Conservation (phyloP, 2,797 vertebrate genomes). For the Urophycis tenuis region DNA sequence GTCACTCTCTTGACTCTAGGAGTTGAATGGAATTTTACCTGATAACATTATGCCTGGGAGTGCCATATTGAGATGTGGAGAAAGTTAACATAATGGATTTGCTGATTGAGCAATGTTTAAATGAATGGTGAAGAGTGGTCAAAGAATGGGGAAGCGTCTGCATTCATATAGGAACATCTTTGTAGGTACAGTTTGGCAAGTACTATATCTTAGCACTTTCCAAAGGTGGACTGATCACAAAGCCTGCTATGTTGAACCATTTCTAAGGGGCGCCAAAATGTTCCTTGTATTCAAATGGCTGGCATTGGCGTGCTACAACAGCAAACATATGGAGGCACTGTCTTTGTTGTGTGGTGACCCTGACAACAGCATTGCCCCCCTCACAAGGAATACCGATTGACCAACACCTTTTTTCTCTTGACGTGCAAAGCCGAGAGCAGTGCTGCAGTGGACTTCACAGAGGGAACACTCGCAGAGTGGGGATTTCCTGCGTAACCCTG, state of each 20-base stretch:
- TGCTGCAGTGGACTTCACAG: background rate
- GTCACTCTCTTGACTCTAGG: constrained; percentile 27
- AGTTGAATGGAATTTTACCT: constrained; percentile 49
- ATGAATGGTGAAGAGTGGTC: constrained; percentile 1
- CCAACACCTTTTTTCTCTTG: background rate
- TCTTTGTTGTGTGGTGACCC: no score
- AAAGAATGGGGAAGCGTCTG: no score
- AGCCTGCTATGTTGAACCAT: no score
- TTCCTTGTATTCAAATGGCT: no score
- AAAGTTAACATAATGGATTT: constrained; percentile 27
- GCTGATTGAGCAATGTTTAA: background rate
- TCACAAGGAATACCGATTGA: no score
- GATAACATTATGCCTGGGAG: constrained; percentile 21
- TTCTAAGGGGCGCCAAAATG: no score
- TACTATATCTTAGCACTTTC: no score
- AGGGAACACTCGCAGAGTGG: constrained; percentile 1
- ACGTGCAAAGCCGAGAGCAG: constrained; percentile 23
- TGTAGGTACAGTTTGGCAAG: background rate
- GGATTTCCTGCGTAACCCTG: constrained; percentile 39
- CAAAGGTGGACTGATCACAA: no score
- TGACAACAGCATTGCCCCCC: no score
- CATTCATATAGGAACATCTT: background rate
- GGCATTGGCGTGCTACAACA: no score
- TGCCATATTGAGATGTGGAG: constrained; percentile 11
- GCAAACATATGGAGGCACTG: no score